These are phyloP conservation scores for Crepidodera aurea DNA, from an alignment of 2,888 invertebrate species.

Conservation along the genomic window DNA sequence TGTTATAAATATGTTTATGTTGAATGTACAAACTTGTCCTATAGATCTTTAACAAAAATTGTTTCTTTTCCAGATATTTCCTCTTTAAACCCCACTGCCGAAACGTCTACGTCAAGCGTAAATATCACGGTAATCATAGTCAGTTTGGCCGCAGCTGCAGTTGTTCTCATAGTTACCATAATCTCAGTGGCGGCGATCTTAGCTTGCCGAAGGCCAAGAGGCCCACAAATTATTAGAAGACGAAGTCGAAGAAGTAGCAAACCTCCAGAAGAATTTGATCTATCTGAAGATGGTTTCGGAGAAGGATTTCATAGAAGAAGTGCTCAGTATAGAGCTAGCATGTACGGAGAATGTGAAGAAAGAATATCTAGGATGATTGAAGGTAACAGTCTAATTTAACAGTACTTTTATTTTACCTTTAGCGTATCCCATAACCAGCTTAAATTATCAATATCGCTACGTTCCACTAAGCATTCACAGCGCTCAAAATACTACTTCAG, in stretches of 20 bases:
- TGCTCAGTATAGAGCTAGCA: slow-evolving; percentile 59
- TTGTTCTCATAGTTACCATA: slow-evolving; percentile 57
- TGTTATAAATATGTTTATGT: too few relatives aligned
- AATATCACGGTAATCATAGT: slow-evolving; percentile 58
- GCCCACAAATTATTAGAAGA: slow-evolving; percentile 42
- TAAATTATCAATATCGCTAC: too few relatives aligned
- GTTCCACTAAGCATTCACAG: too few relatives aligned
- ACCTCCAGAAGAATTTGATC: slow-evolving; percentile 58
- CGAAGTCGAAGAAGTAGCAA: slow-evolving; percentile 50
- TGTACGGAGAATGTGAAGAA: slow-evolving; percentile 59
- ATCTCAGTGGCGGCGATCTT: slow-evolving; percentile 56
- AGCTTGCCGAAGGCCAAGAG: slow-evolving; percentile 54
- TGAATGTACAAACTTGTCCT: too few relatives aligned
- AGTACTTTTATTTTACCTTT: neutral
- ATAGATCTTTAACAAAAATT: too few relatives aligned
- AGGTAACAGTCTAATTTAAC: slow-evolving; percentile 48
- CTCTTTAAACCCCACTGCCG: slow-evolving; percentile 41
- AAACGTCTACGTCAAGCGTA: slow-evolving; percentile 40
- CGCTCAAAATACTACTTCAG: too few relatives aligned
- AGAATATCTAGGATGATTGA: slow-evolving; percentile 54
- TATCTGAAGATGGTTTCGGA: slow-evolving; percentile 60
- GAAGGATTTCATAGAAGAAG: slow-evolving; percentile 60
- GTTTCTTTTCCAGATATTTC: slow-evolving; percentile 39
- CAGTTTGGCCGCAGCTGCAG: slow-evolving; percentile 55
- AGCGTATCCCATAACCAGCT: too few relatives aligned